Base-by-base conservation (phyloP, 2,113 vertebrate genomes). In the Melanostigma gelatinosum region DNA sequence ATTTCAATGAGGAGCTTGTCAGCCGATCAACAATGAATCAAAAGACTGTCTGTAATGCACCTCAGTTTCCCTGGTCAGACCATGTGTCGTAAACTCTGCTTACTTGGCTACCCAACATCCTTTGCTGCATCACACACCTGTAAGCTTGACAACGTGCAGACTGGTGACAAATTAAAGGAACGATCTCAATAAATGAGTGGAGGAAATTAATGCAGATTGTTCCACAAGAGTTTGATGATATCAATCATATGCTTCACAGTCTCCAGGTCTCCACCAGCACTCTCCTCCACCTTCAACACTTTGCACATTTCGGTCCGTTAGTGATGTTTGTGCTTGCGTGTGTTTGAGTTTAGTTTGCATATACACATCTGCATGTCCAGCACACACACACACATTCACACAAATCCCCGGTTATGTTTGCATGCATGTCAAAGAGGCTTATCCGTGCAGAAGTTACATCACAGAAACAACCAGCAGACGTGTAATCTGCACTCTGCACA, bases 341-440 rank as follows among this genome's bases (percentile, higher is more conserved):
- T 24, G 48, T 52, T 22, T 22, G 36, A 68, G 34, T 60, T n/a
- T 13, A 24, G 62, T 29, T n/a, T 24, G 29, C 44, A 8, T 4
- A 8, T 4, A 18, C 48, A 38, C 20, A 67, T 77, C 34, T 61
- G 27, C 62, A 72, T 75, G 50, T 16, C 22, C 24, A 60, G 48
- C 36, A 34, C 54, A 54, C 34, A 34, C 34, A 34, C 34, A 34
- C 34, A 34, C 5, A 5, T 1, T 6, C 6, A 55, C 42, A 50
- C 27, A 72, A 52, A 60, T 57, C 70, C n/a, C 57, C 57, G 58
- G 3, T 4, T 60, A 44, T 62, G 75, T 77, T 69, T 72, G 72
- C 18, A 71, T 75, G 72, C 70, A 62, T n/a, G 32, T 79, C 29
- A 85, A 82, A 88, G 84, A 85, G 65, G 88, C 77, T 91, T 90